These are phyloP conservation scores for Cyrtodaria siliqua DNA, from an alignment of 2,888 invertebrate species.

Conservation along the genomic window DNA sequence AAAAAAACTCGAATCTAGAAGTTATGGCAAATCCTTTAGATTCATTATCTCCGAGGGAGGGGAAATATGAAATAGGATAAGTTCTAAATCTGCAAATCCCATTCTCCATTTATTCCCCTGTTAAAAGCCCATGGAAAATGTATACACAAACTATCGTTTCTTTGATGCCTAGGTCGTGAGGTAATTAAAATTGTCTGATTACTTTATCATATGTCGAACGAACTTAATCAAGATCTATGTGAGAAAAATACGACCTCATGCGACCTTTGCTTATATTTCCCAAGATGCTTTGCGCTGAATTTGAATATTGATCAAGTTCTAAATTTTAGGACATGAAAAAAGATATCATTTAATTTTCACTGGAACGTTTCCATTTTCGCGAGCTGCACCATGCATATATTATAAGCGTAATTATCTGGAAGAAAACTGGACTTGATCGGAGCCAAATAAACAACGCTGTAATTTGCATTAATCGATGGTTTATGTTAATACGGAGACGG, in stretches of 20 bases:
- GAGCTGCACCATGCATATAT: constrained; percentile 39
- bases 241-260: constrained; percentile 60
- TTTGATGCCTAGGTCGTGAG: constrained; percentile 59
- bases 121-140: constrained; percentile 61
- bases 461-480: constrained; percentile 28
- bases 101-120: constrained; percentile 65
- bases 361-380: constrained; percentile 30
- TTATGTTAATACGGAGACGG: too few relatives aligned
- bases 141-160: constrained; percentile 57
- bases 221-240: constrained; percentile 64
- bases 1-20: too few relatives aligned
- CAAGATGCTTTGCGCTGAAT: constrained; percentile 50
- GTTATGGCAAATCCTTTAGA: constrained; percentile 49
- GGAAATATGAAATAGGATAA: constrained; percentile 56
- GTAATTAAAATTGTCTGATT: constrained; percentile 67
- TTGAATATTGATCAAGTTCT: constrained; percentile 61
- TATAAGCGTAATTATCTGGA: constrained; percentile 3
- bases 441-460: constrained; percentile 17
- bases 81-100: constrained; percentile 47
- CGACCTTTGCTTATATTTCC: constrained; percentile 55
- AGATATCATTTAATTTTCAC: constrained; percentile 57
- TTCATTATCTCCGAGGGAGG: constrained; percentile 39
- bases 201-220: constrained; percentile 66
- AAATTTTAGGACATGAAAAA: constrained; percentile 45
- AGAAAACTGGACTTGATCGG: constrained; percentile 22